Evolutionary conservation across 2,888 invertebrate species (phyloP), one percentile per base, ranked within the genome.

Genomic region (Falcaria lacertinaria): DNA sequence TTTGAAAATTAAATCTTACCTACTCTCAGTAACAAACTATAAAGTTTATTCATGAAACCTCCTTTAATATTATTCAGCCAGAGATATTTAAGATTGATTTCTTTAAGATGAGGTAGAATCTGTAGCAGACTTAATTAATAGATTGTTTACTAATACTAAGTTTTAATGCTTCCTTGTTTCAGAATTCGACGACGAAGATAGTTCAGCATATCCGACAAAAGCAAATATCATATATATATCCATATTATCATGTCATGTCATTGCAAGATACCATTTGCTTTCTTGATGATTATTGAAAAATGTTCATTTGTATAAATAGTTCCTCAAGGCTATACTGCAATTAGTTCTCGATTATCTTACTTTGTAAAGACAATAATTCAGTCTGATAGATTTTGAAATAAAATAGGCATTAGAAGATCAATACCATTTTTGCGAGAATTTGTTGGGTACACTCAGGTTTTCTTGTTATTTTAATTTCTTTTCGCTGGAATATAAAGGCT

Each of bases 161-260:
- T n/a, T n/a, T n/a, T 11, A 7, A 28, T 4, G 28, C 28, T 28
- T 11, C 52, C 44, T 43, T 47, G 40, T 49, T 80, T 72, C 83
- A 87, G 87, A 78, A 69, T 78, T 78, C 43, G 78, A 75, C 25
- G 80, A 75, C 41, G 69, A 73, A 33, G 73, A 74, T 17, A 82
- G 67, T 56, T 65, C 79, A 34, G 75, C 80, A 49, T 54, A 57
- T 48, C 47, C 54, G 38, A 60, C 46, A 42, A 66, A 67, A 47
- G 47, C 64, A 48, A 65, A 61, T 48, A 52, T 54, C 46, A 39
- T 64, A 48, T 58, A 75, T 54, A 46, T 66, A 47, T 62, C 53
- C 38, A 43, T 66, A 42, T 47, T 75, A 48, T 35, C 74, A 48
- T 68, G 50, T 52, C 64, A 67, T 50, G 60, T 73, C 54, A 56